These are phyloP conservation scores for Esperia sulphurella DNA, from an alignment of 2,888 invertebrate genomes.

Conservation along the genomic window DNA sequence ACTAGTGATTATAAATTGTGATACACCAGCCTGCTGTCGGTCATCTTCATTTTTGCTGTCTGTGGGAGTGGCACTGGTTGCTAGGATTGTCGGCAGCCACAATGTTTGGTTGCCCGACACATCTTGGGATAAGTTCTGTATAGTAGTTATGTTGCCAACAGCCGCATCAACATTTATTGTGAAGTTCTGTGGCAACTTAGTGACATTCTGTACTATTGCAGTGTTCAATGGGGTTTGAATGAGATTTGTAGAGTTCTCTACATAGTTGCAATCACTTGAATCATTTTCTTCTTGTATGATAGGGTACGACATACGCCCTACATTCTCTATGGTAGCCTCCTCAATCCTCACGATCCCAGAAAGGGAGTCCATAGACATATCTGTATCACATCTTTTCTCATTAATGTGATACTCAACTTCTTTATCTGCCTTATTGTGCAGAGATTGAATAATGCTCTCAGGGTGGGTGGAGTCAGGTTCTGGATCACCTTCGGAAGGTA, in stretches of 20 bases:
- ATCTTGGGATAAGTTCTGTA: slow-evolving; percentile 72
- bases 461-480: slow-evolving; percentile 73
- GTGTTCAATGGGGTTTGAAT: slow-evolving; percentile 66
- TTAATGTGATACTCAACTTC: slow-evolving; percentile 66
- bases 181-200: slow-evolving; percentile 70
- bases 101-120: slow-evolving; percentile 63
- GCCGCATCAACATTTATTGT: slow-evolving; percentile 72
- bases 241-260: slow-evolving; percentile 60
- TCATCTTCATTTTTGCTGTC: slow-evolving; percentile 62
- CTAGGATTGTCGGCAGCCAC: slow-evolving; percentile 70
- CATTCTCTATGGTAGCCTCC: slow-evolving; percentile 57
- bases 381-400: slow-evolving; percentile 57
- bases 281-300: slow-evolving; percentile 65
- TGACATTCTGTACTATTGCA: slow-evolving; percentile 70
- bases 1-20: slow-evolving; percentile 72
- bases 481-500: slow-evolving; percentile 56
- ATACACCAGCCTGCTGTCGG: slow-evolving; percentile 53
- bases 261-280: slow-evolving; percentile 59
- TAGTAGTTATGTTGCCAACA: slow-evolving; percentile 66
- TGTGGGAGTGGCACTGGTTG: slow-evolving; percentile 51
- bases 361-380: slow-evolving; percentile 64
- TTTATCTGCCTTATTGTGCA: slow-evolving; percentile 55
- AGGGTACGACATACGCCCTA: slow-evolving; percentile 62
- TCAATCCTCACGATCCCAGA: slow-evolving; percentile 67
- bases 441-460: slow-evolving; percentile 66